Percentiles rank a stretch among this genome's conserved stretches.
Evolutionary conservation across 1,140 invertebrate species (phyloP).

Genomic region (Eurosta solidaginis): DNA sequence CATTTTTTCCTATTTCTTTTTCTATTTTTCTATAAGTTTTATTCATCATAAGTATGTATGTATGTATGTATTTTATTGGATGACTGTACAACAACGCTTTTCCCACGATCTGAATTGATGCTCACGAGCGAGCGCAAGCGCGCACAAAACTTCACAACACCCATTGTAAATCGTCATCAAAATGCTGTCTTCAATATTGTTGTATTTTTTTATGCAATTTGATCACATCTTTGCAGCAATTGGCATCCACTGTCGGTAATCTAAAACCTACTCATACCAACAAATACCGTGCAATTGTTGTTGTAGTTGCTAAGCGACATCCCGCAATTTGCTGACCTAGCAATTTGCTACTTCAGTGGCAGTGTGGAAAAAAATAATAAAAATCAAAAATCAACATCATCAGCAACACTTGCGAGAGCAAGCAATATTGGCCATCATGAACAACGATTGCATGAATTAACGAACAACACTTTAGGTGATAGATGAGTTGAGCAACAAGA

Average conservation of each 20-base stretch:
- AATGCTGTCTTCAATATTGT: background rate
- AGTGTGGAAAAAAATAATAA: background rate
- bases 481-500: too few relatives aligned
- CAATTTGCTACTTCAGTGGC: slow-evolving; percentile 8
- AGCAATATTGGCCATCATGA: background rate
- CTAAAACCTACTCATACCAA: background rate
- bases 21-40: too few relatives aligned
- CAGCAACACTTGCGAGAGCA: too few relatives aligned
- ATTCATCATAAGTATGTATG: background rate
- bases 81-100: background rate
- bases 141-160: background rate
- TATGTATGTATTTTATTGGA: background rate
- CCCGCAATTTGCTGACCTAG: slow-evolving; percentile 17
- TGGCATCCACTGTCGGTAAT: slow-evolving; percentile 6
- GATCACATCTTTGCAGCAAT: slow-evolving; percentile 19
- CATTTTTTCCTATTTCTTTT: too few relatives aligned
- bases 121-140: slow-evolving; percentile 6
- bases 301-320: slow-evolving; percentile 17
- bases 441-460: background rate
- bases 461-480: background rate
- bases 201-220: background rate
- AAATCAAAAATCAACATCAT: background rate
- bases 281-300: background rate
- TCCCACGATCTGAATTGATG: slow-evolving; percentile 26
- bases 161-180: background rate